Evolutionary conservation across 2,888 invertebrate species (phyloP), one percentile per base, ranked within the genome.

Genomic region (Leptopilina myrica): DNA sequence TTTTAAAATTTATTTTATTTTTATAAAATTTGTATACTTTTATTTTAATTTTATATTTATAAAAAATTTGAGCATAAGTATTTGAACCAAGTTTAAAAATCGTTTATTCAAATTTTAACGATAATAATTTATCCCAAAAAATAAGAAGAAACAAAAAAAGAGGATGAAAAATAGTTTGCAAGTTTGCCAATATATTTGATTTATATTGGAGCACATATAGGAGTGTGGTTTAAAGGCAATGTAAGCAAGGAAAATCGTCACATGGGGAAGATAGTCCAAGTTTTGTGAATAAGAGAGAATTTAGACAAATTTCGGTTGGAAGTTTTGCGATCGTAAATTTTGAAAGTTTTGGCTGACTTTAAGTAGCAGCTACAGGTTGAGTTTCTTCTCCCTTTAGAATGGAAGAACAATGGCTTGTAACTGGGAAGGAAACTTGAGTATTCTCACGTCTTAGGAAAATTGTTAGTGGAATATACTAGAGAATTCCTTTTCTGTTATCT

Each of bases 281-380:
- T 67, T 67, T 20, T 15, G 49, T 20, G 67, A 49, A 7, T 3
- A 46, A 43, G 20, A 20, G 67, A 26, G 12, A 6, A 67, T 49
- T 49, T 67, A 15, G 49, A 49, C 67, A 26, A 67, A 67, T 67
- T 67, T 67, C 12, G 4, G 49, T 49, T 14, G 46, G 46, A 67
- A 67, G 46, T 67, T 67, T 67, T 15, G 3, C 7, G 67, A 49
- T 49, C 67, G 46, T 67, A 49, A 67, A 67, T 49, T 67, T 67
- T 46, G 15, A 20, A 67, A 67, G 20, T 49, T 67, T 43, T 7
- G 67, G 15, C 49, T 12, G 67, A 49, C 49, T 67, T 49, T 26
- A 49, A 67, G 49, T 49, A 67, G 46, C 67, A 67, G 67, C 67
- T 20, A 67, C 67, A 67, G 67, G 67, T 67, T 67, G 67, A 49